phyloP scores from a whole-genome alignment of 2,113 vertebrate genomes.

The Melanostigma gelatinosum region DNA sequence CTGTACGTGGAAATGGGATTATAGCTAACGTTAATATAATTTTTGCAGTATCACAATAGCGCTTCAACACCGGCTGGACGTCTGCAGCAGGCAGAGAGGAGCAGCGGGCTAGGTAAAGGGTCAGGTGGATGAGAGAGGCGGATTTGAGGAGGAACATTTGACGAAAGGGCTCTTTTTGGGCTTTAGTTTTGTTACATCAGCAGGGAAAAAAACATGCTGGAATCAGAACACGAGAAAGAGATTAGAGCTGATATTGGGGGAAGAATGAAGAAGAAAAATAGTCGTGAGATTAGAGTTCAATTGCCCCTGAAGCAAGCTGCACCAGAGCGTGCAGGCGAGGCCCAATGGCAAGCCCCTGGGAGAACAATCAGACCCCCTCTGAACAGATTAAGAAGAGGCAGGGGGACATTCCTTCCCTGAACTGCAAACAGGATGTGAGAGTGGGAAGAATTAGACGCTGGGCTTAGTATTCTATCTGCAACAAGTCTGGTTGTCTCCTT shows the following conservation, averaged over 20 bases:
- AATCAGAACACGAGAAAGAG: slow-evolving; percentile 53
- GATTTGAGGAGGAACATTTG: slow-evolving; percentile 68
- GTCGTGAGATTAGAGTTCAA: slow-evolving; percentile 56
- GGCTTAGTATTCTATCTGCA: slow-evolving; percentile 14
- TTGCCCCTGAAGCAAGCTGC: slow-evolving; percentile 58
- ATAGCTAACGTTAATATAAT: slow-evolving; percentile 21
- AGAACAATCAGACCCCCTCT: slow-evolving; percentile 69
- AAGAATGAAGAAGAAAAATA: slow-evolving; percentile 44
- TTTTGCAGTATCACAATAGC: slow-evolving; percentile 30
- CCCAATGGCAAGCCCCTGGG: slow-evolving; percentile 44
- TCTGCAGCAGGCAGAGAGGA: slow-evolving; percentile 30
- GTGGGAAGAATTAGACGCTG: slow-evolving; percentile 28
- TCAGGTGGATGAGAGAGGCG: slow-evolving; percentile 58
- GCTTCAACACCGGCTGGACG: slow-evolving; percentile 4
- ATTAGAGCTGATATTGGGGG: slow-evolving; percentile 51
- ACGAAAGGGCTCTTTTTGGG: slow-evolving; percentile 43
- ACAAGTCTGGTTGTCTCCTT: slow-evolving; percentile 20
- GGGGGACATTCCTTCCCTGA: slow-evolving; percentile 71
- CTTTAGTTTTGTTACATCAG: slow-evolving; percentile 70
- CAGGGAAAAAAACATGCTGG: slow-evolving; percentile 60
- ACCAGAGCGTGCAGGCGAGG: slow-evolving; percentile 38
- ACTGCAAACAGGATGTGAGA: slow-evolving; percentile 62
- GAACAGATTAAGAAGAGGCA: slow-evolving; percentile 73
- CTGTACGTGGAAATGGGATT: slow-evolving; percentile 11
- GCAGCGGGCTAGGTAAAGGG: slow-evolving; percentile 39